Percentiles rank a stretch among this genome's conserved stretches.
Evolutionary conservation across 2,113 vertebrate species (phyloP).

Genomic region (Paracanthobrama guichenoti): DNA sequence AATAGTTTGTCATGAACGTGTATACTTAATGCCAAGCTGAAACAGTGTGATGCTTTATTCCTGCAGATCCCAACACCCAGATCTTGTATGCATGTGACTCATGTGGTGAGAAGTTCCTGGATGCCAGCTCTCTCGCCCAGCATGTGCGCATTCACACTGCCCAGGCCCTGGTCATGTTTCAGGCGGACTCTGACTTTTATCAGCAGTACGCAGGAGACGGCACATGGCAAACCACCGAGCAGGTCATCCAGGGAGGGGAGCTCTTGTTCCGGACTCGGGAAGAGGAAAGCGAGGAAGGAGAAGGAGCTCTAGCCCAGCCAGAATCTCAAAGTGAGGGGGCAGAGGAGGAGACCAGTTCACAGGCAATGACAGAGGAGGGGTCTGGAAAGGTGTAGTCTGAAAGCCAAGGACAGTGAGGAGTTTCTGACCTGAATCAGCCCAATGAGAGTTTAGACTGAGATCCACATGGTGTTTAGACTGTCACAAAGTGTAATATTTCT

Average conservation of each 20-base stretch:
- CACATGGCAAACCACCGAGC: slow-evolving; percentile 83
- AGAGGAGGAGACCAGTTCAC: slow-evolving; percentile 21
- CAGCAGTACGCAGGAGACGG: slow-evolving; percentile 83
- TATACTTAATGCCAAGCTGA: not conserved
- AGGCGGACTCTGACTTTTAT: slow-evolving; percentile 95
- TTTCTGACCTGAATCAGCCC: not conserved
- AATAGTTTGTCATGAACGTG: too few relatives aligned
- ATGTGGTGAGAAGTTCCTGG: slow-evolving; percentile 94
- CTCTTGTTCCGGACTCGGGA: slow-evolving; percentile 82
- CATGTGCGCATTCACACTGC: slow-evolving; percentile 97
- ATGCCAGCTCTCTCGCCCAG: slow-evolving; percentile 90
- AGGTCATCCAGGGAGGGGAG: slow-evolving; percentile 85
- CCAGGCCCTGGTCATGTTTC: slow-evolving; percentile 97
- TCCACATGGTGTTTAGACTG: not conserved
- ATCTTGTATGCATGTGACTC: slow-evolving; percentile 96
- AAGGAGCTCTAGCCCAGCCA: slow-evolving; percentile 37
- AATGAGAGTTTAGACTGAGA: not conserved
- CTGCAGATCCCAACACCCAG: slow-evolving; percentile 91
- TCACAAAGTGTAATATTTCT: slow-evolving; percentile 2
- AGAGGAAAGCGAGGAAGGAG: slow-evolving; percentile 47
- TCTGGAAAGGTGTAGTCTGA: slow-evolving; percentile 61
- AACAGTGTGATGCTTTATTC: not conserved
- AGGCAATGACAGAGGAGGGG: slow-evolving; percentile 50
- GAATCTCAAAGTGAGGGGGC: slow-evolving; percentile 57
- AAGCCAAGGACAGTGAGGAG: slow-evolving; percentile 49